Evolutionary conservation across 23 tunicate species (phyloP).

Genomic region (Styela plicata): DNA sequence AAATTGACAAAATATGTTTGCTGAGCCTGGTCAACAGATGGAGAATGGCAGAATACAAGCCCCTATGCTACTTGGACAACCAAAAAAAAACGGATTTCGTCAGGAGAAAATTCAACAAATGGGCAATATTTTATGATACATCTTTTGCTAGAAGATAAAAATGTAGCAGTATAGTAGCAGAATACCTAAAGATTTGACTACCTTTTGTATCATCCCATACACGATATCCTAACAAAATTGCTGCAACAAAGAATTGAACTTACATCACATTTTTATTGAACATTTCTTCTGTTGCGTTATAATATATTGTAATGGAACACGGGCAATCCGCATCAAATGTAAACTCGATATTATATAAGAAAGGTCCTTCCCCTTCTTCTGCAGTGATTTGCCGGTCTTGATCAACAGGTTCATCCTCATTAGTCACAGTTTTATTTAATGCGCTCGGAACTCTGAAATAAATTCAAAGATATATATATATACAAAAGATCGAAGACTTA

Average conservation of each 20-base stretch:
- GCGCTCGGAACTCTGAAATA: slow-evolving; percentile 2
- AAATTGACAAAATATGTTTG: too few relatives aligned
- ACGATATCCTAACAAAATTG: too few relatives aligned
- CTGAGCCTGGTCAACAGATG: too few relatives aligned
- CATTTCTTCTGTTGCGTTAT: slow-evolving; percentile 74
- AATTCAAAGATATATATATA: not conserved
- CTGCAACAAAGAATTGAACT: slow-evolving; percentile 14
- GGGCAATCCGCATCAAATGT: slow-evolving; percentile 94
- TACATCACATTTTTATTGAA: slow-evolving; percentile 58
- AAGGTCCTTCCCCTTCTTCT: slow-evolving; percentile 25
- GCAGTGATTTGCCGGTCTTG: slow-evolving; percentile 6
- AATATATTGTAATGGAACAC: slow-evolving; percentile 75
- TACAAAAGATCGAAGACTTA: not conserved
- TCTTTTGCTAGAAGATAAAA: too few relatives aligned
- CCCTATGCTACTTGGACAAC: too few relatives aligned
- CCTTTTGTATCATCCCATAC: too few relatives aligned
- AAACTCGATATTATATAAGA: slow-evolving; percentile 73
- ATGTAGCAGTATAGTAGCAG: too few relatives aligned
- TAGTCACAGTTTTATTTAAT: not conserved
- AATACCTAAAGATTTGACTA: too few relatives aligned
- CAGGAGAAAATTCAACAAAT: too few relatives aligned
- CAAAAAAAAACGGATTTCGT: too few relatives aligned
- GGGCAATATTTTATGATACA: too few relatives aligned
- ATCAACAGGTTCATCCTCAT: not conserved
- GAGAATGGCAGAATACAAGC: too few relatives aligned